These are phyloP conservation scores for Meiosimyza decipiens DNA, from an alignment of 2,888 invertebrate species.

Conservation along the genomic window DNA sequence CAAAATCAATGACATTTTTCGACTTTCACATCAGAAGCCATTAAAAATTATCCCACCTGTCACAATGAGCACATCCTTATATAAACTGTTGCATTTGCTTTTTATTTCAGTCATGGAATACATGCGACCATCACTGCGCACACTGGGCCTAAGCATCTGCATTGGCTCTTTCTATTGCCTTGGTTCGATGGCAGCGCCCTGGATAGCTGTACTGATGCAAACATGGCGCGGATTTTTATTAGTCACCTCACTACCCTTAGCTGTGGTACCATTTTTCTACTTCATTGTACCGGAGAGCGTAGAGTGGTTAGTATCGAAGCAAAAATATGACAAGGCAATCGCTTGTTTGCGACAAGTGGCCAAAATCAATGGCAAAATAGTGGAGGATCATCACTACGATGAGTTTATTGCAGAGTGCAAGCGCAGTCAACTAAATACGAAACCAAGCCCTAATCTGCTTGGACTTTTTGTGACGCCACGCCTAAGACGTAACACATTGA, in stretches of 20 bases:
- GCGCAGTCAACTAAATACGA: slow-evolving; percentile 47
- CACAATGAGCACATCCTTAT: too few species aligned
- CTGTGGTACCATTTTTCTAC: slow-evolving; percentile 68
- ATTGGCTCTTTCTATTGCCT: slow-evolving; percentile 72
- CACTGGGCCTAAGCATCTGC: slow-evolving; percentile 71
- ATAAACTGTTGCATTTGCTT: too few species aligned
- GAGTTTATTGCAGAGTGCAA: slow-evolving; percentile 59
- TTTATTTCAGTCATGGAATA: slow-evolving; percentile 73
- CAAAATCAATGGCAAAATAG: slow-evolving; percentile 67
- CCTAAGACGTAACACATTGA: slow-evolving; percentile 67
- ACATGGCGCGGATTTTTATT: slow-evolving; percentile 70
- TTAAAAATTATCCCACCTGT: too few species aligned
- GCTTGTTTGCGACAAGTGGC: slow-evolving; percentile 69
- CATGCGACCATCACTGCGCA: slow-evolving; percentile 67
- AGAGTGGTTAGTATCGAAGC: slow-evolving; percentile 71
- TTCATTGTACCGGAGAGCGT: slow-evolving; percentile 72
- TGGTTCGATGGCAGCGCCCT: slow-evolving; percentile 69
- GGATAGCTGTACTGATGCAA: slow-evolving; percentile 67
- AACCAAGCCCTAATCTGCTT: slow-evolving; percentile 62
- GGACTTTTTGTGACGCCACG: slow-evolving; percentile 70
- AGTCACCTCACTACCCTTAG: slow-evolving; percentile 68
- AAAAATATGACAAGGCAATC: slow-evolving; percentile 68
- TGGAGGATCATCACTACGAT: slow-evolving; percentile 60
- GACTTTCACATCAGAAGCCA: too few species aligned
- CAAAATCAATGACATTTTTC: too few species aligned